Base-by-base conservation (phyloP, 2,888 invertebrate species). In the Dasysyrphus albostriatus region DNA sequence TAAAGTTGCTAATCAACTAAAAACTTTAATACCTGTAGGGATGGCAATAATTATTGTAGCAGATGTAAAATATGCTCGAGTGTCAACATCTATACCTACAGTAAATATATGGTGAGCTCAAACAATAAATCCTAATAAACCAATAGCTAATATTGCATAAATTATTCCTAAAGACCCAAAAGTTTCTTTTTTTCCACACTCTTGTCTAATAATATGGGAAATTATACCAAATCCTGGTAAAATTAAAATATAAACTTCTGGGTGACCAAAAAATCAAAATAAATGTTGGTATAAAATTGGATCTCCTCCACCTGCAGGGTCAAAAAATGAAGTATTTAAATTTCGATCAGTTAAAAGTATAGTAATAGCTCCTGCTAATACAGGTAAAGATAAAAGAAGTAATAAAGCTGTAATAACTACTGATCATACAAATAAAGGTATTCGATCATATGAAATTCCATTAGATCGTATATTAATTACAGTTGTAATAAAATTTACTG, bases 261-360 rank as follows among this genome's bases (percentile, higher is more conserved):
- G 97, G 76, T 97, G 97, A 0, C 96, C 97, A 94, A 97, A 97
- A 93, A 97, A 97, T 95, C 96, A 97, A 93, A 97, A 96, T 94
- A 97, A 93, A 92, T 97, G 96, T 94, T 97, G 96, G 74, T 96
- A 97, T 89, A 97, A 89, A 93, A 97, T 95, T 3, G 96, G 96
- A 76, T 97, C 96, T 73, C 96, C 97, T 37, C 96, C 97, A 83
- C 96, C 96, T 0, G 94, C 94, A 0, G 96, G 96, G 44, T 97
- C 96, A 94, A 97, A 97, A 92, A 97, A 97, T 0, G 95, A 95
- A 0, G 96, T 96, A 94, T 96, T 96, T 92, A 96, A 91, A 93
- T 97, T 96, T 91, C 96, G 96, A 90, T 97, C 96, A 3, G 95
- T 95, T 92, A 97, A 92, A 88, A 97, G 89, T 94, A 97, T 96